Conservation (phyloP, 2,113 vertebrate genomes). For the Pipra filicauda region DNA sequence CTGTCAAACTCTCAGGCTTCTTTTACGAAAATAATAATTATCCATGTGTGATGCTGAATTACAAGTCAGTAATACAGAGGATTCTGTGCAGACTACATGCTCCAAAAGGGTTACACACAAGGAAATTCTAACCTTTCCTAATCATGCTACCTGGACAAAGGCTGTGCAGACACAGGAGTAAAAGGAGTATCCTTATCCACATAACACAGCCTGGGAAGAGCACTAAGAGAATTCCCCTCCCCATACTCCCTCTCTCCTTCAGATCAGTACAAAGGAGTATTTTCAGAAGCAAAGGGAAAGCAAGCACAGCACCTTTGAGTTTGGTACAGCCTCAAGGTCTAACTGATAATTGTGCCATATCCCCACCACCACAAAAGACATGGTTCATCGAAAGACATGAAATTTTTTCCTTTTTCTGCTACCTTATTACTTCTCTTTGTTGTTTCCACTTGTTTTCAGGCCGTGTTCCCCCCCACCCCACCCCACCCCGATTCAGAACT, state of each 20-base stretch:
- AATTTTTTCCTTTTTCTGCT: not conserved
- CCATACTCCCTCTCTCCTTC: not conserved
- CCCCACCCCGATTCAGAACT: fast-evolving
- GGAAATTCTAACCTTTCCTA: not conserved
- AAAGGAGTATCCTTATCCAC: not conserved
- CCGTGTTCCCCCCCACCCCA: not conserved
- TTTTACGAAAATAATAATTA: not conserved
- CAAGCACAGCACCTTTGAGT: not conserved
- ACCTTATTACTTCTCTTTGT: not conserved
- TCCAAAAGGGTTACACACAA: not conserved
- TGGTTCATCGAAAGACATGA: not conserved
- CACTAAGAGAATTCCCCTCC: not conserved
- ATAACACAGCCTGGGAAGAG: not conserved
- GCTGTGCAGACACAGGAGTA: not conserved
- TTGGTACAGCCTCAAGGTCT: fast-evolving
- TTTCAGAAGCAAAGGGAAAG: not conserved
- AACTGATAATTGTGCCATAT: not conserved
- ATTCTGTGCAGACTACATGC: not conserved
- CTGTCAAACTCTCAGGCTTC: not conserved
- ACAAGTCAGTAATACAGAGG: not conserved
- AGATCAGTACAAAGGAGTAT: not conserved
- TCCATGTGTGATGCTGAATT: not conserved
- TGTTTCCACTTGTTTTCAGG: not conserved
- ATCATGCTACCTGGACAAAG: fast-evolving
- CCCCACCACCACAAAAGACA: not conserved